These are phyloP conservation scores for Engraulis encrasicolus DNA, from an alignment of 2,113 vertebrate species.

Conservation along the genomic window DNA sequence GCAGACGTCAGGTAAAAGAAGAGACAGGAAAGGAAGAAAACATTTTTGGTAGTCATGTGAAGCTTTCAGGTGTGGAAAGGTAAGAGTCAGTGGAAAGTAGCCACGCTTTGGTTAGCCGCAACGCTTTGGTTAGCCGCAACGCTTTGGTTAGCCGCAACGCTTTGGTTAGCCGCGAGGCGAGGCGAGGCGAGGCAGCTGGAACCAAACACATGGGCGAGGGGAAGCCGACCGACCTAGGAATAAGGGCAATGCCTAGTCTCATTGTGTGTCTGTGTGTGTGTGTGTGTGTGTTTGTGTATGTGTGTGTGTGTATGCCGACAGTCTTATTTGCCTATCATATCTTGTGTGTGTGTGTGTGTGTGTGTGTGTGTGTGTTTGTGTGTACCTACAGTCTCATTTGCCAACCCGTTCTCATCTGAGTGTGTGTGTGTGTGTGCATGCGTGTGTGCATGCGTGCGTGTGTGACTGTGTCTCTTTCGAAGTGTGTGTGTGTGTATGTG, in stretches of 20 bases:
- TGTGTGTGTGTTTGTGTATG: not conserved
- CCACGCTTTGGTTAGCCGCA: not conserved
- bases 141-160: not conserved
- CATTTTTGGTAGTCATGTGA: not conserved
- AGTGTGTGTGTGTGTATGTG: not conserved
- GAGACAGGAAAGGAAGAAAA: no score
- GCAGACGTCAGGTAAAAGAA: not conserved
- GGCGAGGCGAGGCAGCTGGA: no score
- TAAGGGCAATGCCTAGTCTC: not conserved
- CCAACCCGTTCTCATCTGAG: not conserved
- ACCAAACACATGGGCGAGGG: no score
- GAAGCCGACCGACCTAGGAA: not conserved
- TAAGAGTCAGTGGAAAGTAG: constrained; percentile 8
- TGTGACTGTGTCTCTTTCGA: not conserved
- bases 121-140: not conserved
- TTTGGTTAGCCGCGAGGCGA: no score
- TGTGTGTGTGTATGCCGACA: not conserved
- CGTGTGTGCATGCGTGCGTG: not conserved
- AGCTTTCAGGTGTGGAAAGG: not conserved
- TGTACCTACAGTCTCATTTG: not conserved
- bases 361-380: not conserved
- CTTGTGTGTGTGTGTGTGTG: not conserved
- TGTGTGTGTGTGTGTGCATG: not conserved
- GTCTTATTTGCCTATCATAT: not conserved
- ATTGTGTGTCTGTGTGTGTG: not conserved